phyloP scores from a whole-genome alignment of 2,797 vertebrate species.

The Poeciliopsis presidionis region DNA sequence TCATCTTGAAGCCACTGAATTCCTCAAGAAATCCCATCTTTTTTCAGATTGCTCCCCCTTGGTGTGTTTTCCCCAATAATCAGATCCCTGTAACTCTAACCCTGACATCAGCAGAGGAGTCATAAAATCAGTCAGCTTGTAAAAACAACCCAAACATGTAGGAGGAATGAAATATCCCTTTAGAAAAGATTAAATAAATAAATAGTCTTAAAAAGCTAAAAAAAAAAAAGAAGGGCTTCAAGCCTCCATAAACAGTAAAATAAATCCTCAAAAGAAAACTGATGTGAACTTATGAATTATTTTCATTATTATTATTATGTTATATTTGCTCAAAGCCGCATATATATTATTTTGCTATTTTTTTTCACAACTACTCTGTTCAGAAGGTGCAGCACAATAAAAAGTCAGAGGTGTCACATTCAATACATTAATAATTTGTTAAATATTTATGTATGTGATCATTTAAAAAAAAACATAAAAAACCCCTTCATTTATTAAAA shows the following conservation, averaged over 20 bases:
- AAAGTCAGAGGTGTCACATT: not conserved
- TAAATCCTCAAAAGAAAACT: not conserved
- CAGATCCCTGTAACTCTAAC: conserved; percentile 26
- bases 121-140: conserved; percentile 45
- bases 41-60: conserved; percentile 16
- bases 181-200: conserved; percentile 4
- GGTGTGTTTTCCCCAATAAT: conserved; percentile 10
- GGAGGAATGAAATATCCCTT: conserved; percentile 2
- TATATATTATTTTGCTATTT: not conserved
- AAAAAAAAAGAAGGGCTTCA: not conserved
- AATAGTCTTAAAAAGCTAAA: not conserved
- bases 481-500: too few species aligned
- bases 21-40: conserved; percentile 9
- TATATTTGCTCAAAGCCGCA: not conserved
- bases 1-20: conserved; percentile 66
- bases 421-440: not conserved
- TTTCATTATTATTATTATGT: too few species aligned
- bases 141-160: conserved; percentile 40
- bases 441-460: not conserved
- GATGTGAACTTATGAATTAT: not conserved
- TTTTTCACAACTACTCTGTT: not conserved
- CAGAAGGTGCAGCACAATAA: not conserved
- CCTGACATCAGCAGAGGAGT: conserved; percentile 59
- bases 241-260: not conserved
- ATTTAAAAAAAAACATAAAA: not conserved